phyloP scores from a whole-genome alignment of 2,113 vertebrate species.

The Caranx ignobilis region DNA sequence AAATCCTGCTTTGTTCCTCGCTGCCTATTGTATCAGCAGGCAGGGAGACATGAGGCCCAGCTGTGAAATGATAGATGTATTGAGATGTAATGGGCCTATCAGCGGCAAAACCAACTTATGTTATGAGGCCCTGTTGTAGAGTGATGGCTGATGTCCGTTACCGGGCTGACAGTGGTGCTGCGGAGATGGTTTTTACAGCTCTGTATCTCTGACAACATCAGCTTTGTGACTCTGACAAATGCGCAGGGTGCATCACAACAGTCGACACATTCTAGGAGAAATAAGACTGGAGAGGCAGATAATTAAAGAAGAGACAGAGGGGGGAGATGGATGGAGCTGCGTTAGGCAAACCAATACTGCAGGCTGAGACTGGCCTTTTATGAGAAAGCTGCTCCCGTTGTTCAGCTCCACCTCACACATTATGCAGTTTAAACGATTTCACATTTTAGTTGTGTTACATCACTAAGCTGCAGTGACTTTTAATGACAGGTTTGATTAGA shows the following conservation, averaged over 20 bases:
- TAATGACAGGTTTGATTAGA: no score
- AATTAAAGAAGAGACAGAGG: conserved; percentile 36
- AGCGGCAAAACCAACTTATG: conserved; percentile 39
- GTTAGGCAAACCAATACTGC: conserved; percentile 5
- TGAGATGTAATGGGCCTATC: conserved; percentile 63
- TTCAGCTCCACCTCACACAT: neutral
- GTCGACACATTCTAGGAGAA: neutral
- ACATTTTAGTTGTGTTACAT: neutral
- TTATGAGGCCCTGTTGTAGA: conserved; percentile 37
- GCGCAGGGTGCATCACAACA: conserved; percentile 1
- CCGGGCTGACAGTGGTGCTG: conserved; percentile 34
- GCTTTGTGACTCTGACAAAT: conserved; percentile 38
- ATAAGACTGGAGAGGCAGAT: conserved; percentile 41
- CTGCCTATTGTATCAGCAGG: conserved; percentile 39
- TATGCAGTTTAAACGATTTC: neutral
- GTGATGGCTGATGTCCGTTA: conserved; percentile 54
- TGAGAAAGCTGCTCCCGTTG: neutral
- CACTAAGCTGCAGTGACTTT: no score
- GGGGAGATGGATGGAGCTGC: conserved; percentile 3
- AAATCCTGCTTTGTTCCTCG: conserved; percentile 35
- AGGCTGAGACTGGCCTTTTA: conserved; percentile 12
- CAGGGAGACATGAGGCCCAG: conserved; percentile 17
- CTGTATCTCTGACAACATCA: conserved; percentile 24
- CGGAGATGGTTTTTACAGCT: conserved; percentile 31
- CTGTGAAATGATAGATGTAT: conserved; percentile 54